Evolutionary conservation across 1,140 invertebrate species (phyloP).

Genomic region (Drosophila athabasca): DNA sequence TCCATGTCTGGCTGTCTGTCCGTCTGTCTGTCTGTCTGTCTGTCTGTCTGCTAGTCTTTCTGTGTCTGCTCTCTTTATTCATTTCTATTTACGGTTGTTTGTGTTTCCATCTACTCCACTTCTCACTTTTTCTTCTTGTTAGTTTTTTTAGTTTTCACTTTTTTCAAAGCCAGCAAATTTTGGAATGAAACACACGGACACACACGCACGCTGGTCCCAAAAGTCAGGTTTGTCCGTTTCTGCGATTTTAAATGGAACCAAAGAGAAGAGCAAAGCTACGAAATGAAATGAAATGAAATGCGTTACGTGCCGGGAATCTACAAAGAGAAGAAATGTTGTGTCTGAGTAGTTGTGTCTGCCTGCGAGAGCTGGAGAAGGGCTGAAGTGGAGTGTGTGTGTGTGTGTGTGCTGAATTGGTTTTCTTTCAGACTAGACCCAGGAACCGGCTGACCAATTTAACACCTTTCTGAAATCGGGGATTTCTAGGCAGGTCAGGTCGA

Average conservation of each 20-base stretch:
- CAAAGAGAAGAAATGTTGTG: not conserved
- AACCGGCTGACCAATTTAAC: too few relatives aligned
- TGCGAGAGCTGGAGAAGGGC: not conserved
- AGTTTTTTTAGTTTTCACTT: constrained; percentile 61
- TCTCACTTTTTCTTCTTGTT: too few relatives aligned
- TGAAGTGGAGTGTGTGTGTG: too few relatives aligned
- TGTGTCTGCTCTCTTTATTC: constrained; percentile 12
- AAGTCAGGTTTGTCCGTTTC: constrained; percentile 57
- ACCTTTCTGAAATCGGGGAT: too few relatives aligned
- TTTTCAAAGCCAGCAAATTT: constrained; percentile 54
- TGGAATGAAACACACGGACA: constrained; percentile 40
- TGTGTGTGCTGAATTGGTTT: not conserved
- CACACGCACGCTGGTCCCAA: constrained; percentile 30
- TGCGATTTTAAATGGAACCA: constrained; percentile 29
- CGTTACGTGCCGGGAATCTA: constrained; percentile 26
- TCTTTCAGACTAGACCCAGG: too few relatives aligned
- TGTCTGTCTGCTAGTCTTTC: constrained; percentile 22
- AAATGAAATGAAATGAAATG: constrained; percentile 47
- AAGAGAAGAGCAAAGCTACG: not conserved
- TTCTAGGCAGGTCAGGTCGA: too few relatives aligned
- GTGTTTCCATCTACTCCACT: constrained; percentile 30
- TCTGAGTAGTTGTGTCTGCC: constrained; percentile 23
- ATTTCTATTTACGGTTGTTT: constrained; percentile 24
- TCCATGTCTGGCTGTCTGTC: too few relatives aligned
- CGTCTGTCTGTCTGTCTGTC: constrained; percentile 12